Percentiles rank a stretch among this genome's conserved stretches.
Evolutionary conservation across 2,888 invertebrate species (phyloP).

Genomic region (Leptinotarsa juncta): DNA sequence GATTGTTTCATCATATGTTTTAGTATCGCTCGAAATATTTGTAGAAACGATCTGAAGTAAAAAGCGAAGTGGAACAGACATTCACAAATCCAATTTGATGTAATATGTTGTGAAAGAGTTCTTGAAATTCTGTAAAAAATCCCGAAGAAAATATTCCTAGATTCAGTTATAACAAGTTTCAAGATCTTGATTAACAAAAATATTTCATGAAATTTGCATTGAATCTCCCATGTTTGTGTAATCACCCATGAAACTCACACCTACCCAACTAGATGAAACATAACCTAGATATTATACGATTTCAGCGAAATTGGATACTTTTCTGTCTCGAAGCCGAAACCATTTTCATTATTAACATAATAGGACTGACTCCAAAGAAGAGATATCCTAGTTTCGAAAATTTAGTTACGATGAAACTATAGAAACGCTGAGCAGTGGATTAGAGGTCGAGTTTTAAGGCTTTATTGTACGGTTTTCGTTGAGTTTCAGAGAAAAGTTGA

Average conservation of each 20-base stretch:
- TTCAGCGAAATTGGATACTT: constrained; percentile 30
- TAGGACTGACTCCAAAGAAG: not conserved
- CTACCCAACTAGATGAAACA: not conserved
- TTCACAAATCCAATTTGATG: no score
- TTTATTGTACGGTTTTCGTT: not conserved
- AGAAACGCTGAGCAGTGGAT: not conserved
- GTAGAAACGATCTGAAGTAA: no score
- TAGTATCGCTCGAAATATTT: no score
- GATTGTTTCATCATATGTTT: no score
- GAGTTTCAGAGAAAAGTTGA: not conserved
- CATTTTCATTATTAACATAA: constrained; percentile 33
- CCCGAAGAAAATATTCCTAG: no score
- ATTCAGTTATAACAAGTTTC: no score
- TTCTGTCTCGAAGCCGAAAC: constrained; percentile 23
- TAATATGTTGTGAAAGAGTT: no score
- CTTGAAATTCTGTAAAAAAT: no score
- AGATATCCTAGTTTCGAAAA: not conserved
- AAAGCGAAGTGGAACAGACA: no score
- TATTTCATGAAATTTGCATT: no score
- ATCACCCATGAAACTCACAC: not conserved
- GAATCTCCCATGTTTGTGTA: not conserved
- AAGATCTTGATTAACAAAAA: no score
- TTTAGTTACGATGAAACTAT: not conserved
- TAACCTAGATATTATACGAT: constrained; percentile 18
- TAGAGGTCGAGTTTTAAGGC: not conserved